A percentile compares a stretch with the other conserved stretches of the same genome.
phyloP scores from a whole-genome alignment of 2,888 invertebrate species.

The Macaria notata region DNA sequence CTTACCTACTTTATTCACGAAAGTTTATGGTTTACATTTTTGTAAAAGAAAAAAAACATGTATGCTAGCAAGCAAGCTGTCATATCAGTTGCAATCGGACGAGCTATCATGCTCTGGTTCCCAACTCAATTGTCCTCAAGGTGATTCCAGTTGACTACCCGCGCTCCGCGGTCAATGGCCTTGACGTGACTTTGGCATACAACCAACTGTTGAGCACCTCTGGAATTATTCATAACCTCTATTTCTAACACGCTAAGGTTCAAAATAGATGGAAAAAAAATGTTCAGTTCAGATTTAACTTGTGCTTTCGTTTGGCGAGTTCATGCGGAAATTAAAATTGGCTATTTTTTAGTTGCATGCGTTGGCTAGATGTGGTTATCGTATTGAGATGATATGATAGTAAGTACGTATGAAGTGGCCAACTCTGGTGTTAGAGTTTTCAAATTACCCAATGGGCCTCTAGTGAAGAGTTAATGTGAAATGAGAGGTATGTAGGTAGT shows the following conservation, averaged over 20 bases:
- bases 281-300: conserved; percentile 2
- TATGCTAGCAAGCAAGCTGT: neutral
- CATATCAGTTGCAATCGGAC: conserved; percentile 1
- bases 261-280: conserved; percentile 2
- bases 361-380: no score
- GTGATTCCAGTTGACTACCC: conserved; percentile 42
- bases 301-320: conserved; percentile 28
- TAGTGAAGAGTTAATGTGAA: no score
- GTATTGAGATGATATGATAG: no score
- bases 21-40: no score
- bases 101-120: conserved; percentile 14
- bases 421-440: no score
- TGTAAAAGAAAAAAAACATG: no score
- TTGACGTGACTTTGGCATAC: conserved; percentile 55
- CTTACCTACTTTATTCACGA: no score
- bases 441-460: no score
- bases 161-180: conserved; percentile 52
- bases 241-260: conserved; percentile 19
- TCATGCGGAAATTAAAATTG: conserved; percentile 29
- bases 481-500: no score
- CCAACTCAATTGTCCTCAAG: conserved; percentile 44
- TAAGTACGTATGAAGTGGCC: no score
- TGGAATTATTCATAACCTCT: conserved; percentile 24
- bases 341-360: conserved; percentile 6
- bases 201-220: conserved; percentile 42